Evolutionary conservation across 2,113 vertebrate genomes (phyloP), one percentile per base, ranked within the genome.

Genomic region (Tinamus guttatus): DNA sequence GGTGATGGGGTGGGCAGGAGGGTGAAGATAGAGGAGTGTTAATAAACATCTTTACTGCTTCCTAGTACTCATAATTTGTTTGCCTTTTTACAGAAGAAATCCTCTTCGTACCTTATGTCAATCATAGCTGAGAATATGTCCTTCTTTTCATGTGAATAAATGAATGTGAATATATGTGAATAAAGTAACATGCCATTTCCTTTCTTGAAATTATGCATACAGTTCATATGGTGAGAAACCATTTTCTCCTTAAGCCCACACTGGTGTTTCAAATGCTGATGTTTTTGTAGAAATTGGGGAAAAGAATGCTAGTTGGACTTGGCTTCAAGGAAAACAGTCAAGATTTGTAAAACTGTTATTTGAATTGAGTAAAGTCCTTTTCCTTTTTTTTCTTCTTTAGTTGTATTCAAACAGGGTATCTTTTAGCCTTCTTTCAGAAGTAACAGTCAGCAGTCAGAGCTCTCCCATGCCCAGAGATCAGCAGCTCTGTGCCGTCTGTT

Each of bases 21-120:
- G 93, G 80, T 93, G 88, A 96, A 96, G 94, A 96, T 63, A 96
- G 90, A 97, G 94, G 90, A 96, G 95, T 96, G 93, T 96, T 96
- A 96, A 96, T 97, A 96, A 97, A 97, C 95, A 96, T 93, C 95
- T 94, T 96, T 96, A 96, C 96, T 96, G 93, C 95, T 97, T 96
- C 86, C 86, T 92, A 73, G 88, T 96, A 75, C 67, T 95, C 24
- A 34, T 94, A 96, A 97, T 95, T 95, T 96, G 96, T 96, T 96
- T 96, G 90, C 94, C 92, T 95, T 96, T 96, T 93, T 69, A 71
- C 88, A 90, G 92, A 95, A 96, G 95, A 97, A 96, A 96, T 95
- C 94, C 95, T 96, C 94, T 96, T 94, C 75, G 8, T 96, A 95
- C 96, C 95, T 96, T 96, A 96, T 96, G 96, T 97, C 94, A 97